A percentile compares a stretch with the other conserved stretches of the same genome.
These are phyloP conservation scores for Haliclystus octoradiatus DNA, from an alignment of 30 jellyfish, hydroid and myxozoan genomes.

Conservation along the genomic window DNA sequence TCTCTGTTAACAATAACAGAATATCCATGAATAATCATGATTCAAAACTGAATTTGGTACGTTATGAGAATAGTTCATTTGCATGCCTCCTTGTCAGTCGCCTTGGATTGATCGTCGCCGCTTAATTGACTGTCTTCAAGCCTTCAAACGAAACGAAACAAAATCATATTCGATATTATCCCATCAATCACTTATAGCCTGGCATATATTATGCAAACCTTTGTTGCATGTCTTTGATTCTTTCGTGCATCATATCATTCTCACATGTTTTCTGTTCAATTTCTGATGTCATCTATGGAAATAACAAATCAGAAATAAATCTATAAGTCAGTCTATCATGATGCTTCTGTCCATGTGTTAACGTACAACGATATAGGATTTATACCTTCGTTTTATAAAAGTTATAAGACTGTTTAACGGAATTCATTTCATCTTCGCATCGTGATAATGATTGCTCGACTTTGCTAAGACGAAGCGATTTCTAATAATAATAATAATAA, in stretches of 20 bases:
- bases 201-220: conserved; percentile 23
- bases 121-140: conserved; percentile 75
- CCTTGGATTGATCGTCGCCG: conserved; percentile 69
- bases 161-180: not conserved
- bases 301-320: not conserved
- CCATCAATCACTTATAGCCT: not conserved
- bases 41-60: not conserved
- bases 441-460: not conserved
- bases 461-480: not conserved
- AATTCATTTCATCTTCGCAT: conserved; percentile 68
- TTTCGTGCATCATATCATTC: conserved; percentile 39
- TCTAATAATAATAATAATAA: not conserved
- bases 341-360: not conserved
- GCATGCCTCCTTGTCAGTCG: conserved; percentile 76
- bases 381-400: conserved; percentile 75
- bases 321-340: not conserved
- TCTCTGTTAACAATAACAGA: conserved; percentile 24
- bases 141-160: conserved; percentile 10
- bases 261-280: conserved; percentile 37
- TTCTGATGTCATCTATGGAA: conserved; percentile 66
- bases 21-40: not conserved
- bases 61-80: not conserved
- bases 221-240: conserved; percentile 68
- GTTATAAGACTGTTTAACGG: conserved; percentile 79
- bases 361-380: too few relatives aligned